Conservation (phyloP, 2,797 vertebrate species). For the Spatula versicolor region DNA sequence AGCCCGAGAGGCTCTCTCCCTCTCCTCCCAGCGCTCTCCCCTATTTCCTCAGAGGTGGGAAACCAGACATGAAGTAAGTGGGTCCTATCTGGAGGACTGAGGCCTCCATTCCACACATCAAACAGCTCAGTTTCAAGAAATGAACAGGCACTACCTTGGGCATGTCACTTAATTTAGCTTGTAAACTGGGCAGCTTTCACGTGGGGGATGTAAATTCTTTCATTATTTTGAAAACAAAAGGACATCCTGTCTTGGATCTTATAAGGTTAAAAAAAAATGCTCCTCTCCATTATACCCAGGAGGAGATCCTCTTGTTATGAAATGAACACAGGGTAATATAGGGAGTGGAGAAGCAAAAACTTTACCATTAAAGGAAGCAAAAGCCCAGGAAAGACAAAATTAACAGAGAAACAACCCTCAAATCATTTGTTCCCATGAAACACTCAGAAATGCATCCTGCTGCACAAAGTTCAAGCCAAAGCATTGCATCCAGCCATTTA, state of each 20-base stretch:
- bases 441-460: not conserved
- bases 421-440: not conserved
- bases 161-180: not conserved
- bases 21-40: not conserved
- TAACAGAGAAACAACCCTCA: not conserved
- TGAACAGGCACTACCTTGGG: not conserved
- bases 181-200: rapidly evolving
- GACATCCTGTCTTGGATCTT: not conserved
- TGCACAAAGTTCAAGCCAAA: not conserved
- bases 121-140: not conserved
- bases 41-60: not conserved
- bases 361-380: not conserved
- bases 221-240: not conserved
- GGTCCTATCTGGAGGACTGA: not conserved
- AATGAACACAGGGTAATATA: not conserved
- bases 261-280: not conserved
- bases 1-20: not conserved
- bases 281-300: not conserved
- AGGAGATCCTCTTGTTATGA: not conserved
- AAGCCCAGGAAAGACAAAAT: not conserved
- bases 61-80: not conserved
- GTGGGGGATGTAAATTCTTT: not conserved
- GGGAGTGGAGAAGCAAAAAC: not conserved
- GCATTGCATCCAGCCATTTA: not conserved
- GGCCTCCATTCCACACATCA: not conserved